These are phyloP conservation scores for Tragopan temminckii DNA, from an alignment of 2,797 vertebrate species.

Conservation along the genomic window DNA sequence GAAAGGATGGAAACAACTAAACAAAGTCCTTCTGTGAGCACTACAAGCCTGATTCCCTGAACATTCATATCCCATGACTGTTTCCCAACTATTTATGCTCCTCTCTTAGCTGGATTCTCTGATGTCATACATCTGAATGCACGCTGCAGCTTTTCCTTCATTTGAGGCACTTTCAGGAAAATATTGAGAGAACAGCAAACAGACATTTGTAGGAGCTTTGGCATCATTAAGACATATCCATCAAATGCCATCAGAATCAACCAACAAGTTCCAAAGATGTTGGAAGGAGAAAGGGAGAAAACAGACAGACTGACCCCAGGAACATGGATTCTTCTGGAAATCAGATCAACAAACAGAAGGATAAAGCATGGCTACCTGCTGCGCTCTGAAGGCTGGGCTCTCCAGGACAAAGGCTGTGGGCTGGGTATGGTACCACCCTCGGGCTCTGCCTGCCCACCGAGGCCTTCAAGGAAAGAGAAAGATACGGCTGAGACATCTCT, in stretches of 20 bases:
- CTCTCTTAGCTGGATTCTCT: neutral
- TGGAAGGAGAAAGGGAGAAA: neutral
- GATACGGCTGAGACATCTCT: neutral
- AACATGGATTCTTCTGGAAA: neutral
- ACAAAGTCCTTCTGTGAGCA: neutral
- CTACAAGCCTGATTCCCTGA: neutral
- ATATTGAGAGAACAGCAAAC: neutral
- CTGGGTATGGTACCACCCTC: conserved; percentile 72
- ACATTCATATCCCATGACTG: neutral
- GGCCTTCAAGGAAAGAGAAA: conserved; percentile 69
- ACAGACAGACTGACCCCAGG: neutral
- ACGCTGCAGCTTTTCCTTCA: neutral
- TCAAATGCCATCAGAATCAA: neutral
- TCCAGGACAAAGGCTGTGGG: conserved; percentile 75
- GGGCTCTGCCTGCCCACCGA: conserved; percentile 82
- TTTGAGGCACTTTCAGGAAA: neutral
- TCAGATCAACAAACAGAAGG: neutral
- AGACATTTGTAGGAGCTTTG: neutral
- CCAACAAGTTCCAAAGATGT: fast-evolving
- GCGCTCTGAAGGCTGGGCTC: conserved; percentile 77
- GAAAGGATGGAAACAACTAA: neutral
- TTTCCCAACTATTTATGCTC: neutral
- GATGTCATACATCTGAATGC: fast-evolving
- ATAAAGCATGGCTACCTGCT: conserved; percentile 72
- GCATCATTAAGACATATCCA: neutral